Conservation (phyloP, 2,113 vertebrate genomes). For the Triplophysa tibetana region DNA sequence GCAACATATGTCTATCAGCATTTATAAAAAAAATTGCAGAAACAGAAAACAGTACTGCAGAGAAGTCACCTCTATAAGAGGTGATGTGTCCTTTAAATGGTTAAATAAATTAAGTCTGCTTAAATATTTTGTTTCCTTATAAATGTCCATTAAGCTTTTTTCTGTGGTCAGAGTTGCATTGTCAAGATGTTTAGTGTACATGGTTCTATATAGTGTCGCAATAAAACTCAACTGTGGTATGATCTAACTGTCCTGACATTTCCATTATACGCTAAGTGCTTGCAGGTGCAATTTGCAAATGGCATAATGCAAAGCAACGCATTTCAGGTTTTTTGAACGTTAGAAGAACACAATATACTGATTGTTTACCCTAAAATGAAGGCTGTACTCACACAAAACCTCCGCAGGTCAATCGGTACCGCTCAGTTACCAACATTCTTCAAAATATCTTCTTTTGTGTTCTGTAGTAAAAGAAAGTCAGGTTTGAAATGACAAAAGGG, state of each 20-base stretch:
- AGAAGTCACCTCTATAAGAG: background rate
- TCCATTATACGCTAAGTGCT: slow-evolving; percentile 49
- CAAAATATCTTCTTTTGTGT: too few relatives aligned
- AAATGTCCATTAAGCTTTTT: slow-evolving; percentile 3
- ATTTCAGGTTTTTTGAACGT: slow-evolving; percentile 17
- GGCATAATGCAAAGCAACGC: slow-evolving; percentile 40
- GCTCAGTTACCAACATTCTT: too few relatives aligned
- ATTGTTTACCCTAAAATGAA: too few relatives aligned
- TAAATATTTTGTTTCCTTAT: background rate
- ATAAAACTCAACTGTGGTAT: slow-evolving; percentile 39
- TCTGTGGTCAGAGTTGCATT: slow-evolving; percentile 19
- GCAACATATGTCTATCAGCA: too few relatives aligned
- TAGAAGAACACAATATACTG: background rate
- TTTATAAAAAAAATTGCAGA: too few relatives aligned
- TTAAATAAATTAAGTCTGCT: background rate
- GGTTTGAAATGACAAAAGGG: too few relatives aligned
- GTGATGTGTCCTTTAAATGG: background rate
- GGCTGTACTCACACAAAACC: too few relatives aligned
- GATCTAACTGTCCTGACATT: slow-evolving; percentile 44
- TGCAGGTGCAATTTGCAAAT: slow-evolving; percentile 47
- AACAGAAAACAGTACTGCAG: background rate
- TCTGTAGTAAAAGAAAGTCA: too few relatives aligned
- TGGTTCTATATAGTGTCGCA: slow-evolving; percentile 16
- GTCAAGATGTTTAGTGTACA: background rate
- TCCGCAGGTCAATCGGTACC: too few relatives aligned